A percentile compares a stretch with the other conserved stretches of the same genome.
phyloP scores from a whole-genome alignment of 1,140 invertebrate species.

The Armadillidium nasatum region DNA sequence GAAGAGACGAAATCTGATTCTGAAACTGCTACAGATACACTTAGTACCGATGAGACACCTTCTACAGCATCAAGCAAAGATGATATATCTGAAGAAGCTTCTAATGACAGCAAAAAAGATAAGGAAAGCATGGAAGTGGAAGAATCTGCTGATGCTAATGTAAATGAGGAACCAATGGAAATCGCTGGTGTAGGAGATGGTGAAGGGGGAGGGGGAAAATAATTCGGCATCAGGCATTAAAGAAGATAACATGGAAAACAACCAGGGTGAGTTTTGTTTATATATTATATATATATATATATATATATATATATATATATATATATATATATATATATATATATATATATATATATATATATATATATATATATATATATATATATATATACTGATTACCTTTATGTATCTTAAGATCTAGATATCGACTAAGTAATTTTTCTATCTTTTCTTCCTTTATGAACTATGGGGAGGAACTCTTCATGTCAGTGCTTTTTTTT shows the following conservation, averaged over 20 bases:
- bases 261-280: neutral
- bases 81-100: neutral
- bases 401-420: no score
- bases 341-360: neutral
- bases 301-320: slow-evolving; percentile 15
- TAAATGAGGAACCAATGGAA: neutral
- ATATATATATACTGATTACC: no score
- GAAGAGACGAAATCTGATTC: neutral
- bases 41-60: neutral
- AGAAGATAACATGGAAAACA: neutral
- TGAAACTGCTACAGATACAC: no score
- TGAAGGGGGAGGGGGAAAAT: neutral
- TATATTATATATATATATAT: slow-evolving; percentile 9
- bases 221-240: neutral
- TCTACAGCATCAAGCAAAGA: neutral
- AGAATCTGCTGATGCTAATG: neutral
- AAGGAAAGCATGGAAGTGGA: neutral
- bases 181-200: neutral
- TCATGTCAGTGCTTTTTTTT: no score
- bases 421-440: no score
- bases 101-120: neutral
- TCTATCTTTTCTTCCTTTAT: no score
- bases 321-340: slow-evolving; percentile 12
- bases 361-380: no score
- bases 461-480: no score